A percentile compares a stretch with the other conserved stretches of the same genome.
Evolutionary conservation across 2,113 vertebrate species (phyloP).

Genomic region (Hepsetus odoe): DNA sequence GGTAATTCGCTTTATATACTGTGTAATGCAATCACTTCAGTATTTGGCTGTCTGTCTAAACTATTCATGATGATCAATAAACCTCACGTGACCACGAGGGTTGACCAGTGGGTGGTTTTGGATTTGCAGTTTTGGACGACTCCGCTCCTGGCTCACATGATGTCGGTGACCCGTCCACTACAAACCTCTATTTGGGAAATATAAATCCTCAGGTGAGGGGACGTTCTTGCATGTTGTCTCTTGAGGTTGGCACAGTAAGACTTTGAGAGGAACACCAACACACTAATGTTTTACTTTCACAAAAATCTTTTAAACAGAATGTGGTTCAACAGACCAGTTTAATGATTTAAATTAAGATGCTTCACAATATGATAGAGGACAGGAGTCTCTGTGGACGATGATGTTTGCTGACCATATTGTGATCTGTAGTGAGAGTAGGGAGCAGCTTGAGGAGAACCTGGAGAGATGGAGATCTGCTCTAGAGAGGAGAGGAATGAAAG

Average conservation of each 20-base stretch:
- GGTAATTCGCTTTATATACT: slow-evolving; percentile 83
- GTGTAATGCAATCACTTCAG: slow-evolving; percentile 55
- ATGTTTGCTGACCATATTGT: no score
- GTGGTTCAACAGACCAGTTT: no score
- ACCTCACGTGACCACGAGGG: background rate
- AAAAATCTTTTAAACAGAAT: no score
- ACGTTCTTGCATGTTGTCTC: background rate
- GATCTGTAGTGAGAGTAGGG: no score
- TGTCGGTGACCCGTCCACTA: slow-evolving; percentile 97
- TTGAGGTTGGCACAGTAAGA: background rate
- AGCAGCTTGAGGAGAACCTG: no score
- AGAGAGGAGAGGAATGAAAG: no score
- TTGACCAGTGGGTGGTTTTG: slow-evolving; percentile 36
- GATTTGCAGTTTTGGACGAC: slow-evolving; percentile 89
- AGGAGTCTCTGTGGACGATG: no score
- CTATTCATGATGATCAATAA: background rate
- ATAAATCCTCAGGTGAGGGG: slow-evolving; percentile 93
- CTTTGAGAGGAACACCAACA: no score
- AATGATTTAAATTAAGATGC: no score
- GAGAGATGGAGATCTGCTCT: no score
- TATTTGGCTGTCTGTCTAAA: slow-evolving; percentile 28
- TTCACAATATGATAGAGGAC: no score
- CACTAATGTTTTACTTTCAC: background rate
- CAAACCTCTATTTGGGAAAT: slow-evolving; percentile 97
- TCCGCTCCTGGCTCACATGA: slow-evolving; percentile 97